Conservation (phyloP, 92 coral and sea anemone genomes). For the Virgularia gustaviana region DNA sequence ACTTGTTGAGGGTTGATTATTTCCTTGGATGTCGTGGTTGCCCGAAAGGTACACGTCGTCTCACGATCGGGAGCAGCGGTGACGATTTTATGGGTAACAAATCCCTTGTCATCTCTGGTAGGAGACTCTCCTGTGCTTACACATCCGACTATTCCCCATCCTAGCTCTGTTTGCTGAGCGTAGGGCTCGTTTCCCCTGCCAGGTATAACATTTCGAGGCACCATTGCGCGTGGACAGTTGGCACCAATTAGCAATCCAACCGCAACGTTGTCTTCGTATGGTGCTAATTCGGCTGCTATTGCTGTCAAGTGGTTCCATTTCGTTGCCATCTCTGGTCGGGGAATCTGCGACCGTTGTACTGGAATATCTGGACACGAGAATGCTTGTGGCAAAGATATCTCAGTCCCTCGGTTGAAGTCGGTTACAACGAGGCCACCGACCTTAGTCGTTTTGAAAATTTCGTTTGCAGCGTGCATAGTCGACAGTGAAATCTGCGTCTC, state of each 20-base stretch:
- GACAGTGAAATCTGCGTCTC: constrained; percentile 40
- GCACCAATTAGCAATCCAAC: constrained; percentile 62
- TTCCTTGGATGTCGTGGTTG: constrained; percentile 43
- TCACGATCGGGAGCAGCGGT: constrained; percentile 42
- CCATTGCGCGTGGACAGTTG: constrained; percentile 58
- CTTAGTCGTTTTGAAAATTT: constrained; percentile 38
- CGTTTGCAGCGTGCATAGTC: constrained; percentile 51
- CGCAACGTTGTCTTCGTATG: constrained; percentile 32
- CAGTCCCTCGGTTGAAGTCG: constrained; percentile 27
- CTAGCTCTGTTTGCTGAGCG: constrained; percentile 7
- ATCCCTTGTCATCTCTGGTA: too few species aligned
- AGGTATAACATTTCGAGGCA: constrained; percentile 61
- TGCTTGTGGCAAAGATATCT: constrained; percentile 40
- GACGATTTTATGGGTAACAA: background rate
- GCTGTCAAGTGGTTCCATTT: constrained; percentile 9
- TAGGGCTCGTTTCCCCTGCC: constrained; percentile 4
- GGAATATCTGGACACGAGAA: constrained; percentile 38
- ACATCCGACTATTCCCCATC: constrained; percentile 7
- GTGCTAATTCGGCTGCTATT: background rate
- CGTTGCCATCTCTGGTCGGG: constrained; percentile 35
- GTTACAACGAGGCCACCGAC: constrained; percentile 41
- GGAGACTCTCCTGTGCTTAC: too few species aligned
- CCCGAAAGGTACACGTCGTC: constrained; percentile 37
- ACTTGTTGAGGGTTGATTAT: constrained; percentile 43
- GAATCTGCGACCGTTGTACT: constrained; percentile 27